Evolutionary conservation across 2,888 invertebrate genomes (phyloP), one percentile per base, ranked within the genome.

Genomic region (Cheilosia urbana): DNA sequence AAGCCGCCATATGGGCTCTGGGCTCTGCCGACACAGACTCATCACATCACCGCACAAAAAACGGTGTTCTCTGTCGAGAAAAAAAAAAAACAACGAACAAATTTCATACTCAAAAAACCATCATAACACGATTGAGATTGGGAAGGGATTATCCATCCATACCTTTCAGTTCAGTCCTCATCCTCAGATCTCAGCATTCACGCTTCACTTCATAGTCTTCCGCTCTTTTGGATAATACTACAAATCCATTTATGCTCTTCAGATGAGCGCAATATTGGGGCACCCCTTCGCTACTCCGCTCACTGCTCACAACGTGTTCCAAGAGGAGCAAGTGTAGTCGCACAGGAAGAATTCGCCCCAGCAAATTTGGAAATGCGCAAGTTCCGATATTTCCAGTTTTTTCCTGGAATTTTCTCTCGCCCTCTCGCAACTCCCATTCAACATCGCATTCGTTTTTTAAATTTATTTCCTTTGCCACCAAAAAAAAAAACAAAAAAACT

Each of bases 1-100:
- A 40, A 80, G 58, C 75, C 62, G 9, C 62, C 69, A 75, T 84
- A 84, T 84, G 84, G 47, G 21, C 30, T 21, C 51, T 84, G 84
- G 47, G 21, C 30, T 21, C 51, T 30, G 17, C 13, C 42, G 19
- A 40, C 30, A 51, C 19, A 37, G n/a, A 21, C 9, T 9, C n/a
- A n/a, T n/a, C n/a, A n/a, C n/a, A 11, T 19, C 19, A 58, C n/a
- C 55, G 21, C 27, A 13, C 19, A 34, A 62, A 13, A 17, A 68
- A 66, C 34, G 53, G n/a, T 66, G 45, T 37, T 19, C n/a, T 27
- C 13, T 11, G 30, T 34, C 6, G 9, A 9, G 3, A 27, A 17
- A 45, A 21, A 34, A 27, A 40, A 65, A 19, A 71, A 42, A n/a
- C 30, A 42, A 19, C 30, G 42, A 37, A 30, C 40, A 51, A 21